These are phyloP conservation scores for Rhynchotus rufescens DNA, from an alignment of 2,797 vertebrate genomes.

Conservation along the genomic window DNA sequence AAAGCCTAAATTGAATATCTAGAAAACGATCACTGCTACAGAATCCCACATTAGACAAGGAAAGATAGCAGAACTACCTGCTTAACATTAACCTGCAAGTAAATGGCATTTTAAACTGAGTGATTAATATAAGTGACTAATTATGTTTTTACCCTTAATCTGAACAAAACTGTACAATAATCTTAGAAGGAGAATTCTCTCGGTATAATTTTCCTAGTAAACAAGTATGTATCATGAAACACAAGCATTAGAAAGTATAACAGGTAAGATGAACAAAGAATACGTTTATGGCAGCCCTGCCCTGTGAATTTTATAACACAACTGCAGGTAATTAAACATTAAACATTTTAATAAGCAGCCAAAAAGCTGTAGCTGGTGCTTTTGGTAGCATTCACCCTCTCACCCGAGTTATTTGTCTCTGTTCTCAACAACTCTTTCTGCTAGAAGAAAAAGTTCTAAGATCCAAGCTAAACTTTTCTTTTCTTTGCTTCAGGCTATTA, in stretches of 20 bases:
- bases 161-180: not conserved
- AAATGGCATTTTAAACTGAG: not conserved
- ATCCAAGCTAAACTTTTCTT: slow-evolving; percentile 41
- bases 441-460: slow-evolving; percentile 18
- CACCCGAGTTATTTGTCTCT: slow-evolving; percentile 33
- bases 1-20: not conserved
- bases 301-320: not conserved
- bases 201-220: not conserved
- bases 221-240: not conserved
- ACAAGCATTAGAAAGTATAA: not conserved
- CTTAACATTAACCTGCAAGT: not conserved
- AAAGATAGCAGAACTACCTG: not conserved
- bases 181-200: not conserved
- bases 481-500: slow-evolving; percentile 45
- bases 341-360: not conserved
- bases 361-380: not conserved
- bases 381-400: slow-evolving; percentile 19
- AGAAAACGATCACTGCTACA: not conserved
- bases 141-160: not conserved
- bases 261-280: not conserved
- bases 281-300: accelerated
- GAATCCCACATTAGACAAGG: not conserved
- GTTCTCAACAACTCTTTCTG: not conserved
- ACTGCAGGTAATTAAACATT: not conserved
- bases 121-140: not conserved